Evolutionary conservation across 1,140 invertebrate species (phyloP).

Genomic region (Cyclina sinensis): DNA sequence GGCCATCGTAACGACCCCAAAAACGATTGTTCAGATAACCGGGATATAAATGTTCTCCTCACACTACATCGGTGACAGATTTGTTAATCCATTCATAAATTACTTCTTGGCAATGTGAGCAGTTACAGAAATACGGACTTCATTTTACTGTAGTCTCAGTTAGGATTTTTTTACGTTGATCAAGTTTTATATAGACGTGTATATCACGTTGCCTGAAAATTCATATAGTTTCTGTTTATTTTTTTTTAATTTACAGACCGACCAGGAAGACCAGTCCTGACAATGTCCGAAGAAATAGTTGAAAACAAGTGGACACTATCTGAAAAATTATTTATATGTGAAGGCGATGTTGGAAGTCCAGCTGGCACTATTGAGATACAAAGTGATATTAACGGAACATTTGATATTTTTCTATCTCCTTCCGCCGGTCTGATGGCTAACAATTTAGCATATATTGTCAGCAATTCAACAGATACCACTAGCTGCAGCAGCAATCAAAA

Average conservation of each 20-base stretch:
- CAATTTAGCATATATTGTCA: background rate
- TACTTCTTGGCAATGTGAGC: no score
- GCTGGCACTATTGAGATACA: background rate
- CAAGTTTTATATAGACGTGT: background rate
- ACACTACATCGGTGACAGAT: no score
- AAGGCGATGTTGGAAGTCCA: background rate
- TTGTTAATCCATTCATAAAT: no score
- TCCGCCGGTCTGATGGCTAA: background rate
- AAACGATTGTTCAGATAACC: no score
- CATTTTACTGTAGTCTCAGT: background rate
- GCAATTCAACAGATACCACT: background rate
- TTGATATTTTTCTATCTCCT: background rate
- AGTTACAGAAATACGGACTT: no score
- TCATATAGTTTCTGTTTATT: no score
- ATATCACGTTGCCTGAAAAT: no score
- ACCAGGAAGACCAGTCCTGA: background rate
- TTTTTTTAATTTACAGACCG: background rate
- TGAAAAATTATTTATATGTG: background rate
- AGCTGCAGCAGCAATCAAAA: background rate
- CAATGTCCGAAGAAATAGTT: constrained; percentile 16
- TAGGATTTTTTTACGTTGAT: background rate
- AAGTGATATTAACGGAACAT: background rate
- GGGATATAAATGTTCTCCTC: no score
- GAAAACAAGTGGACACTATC: constrained; percentile 6
- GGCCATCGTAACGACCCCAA: no score